Evolutionary conservation across 2,888 invertebrate species (phyloP).

Genomic region (Andricus curvator): DNA sequence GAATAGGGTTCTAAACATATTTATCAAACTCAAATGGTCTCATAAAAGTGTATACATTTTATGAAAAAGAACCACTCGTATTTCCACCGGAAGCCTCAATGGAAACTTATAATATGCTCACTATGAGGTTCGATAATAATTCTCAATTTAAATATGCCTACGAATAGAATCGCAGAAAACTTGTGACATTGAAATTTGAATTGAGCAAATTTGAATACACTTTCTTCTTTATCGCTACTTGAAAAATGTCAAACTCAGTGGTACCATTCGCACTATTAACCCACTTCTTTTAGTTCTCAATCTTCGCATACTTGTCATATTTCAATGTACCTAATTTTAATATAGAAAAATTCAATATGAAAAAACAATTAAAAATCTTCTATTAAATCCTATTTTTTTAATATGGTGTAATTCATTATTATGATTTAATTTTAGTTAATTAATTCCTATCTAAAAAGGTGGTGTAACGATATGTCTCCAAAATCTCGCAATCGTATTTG

Average conservation of each 20-base stretch:
- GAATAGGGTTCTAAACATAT: constrained; percentile 34
- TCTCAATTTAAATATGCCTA: constrained; percentile 36
- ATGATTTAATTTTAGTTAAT: no score
- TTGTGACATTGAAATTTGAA: constrained; percentile 1
- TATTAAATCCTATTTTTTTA: no score
- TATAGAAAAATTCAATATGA: neutral
- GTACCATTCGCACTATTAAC: constrained; percentile 2
- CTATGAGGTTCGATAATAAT: constrained; percentile 46
- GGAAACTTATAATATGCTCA: constrained; percentile 46
- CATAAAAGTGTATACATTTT: constrained; percentile 41
- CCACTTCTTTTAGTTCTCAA: constrained; percentile 5
- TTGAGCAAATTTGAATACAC: constrained; percentile 37
- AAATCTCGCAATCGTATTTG: no score
- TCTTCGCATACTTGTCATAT: neutral
- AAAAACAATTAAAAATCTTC: neutral
- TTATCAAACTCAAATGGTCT: constrained; percentile 37
- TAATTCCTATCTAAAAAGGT: no score
- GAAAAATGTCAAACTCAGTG: constrained; percentile 10
- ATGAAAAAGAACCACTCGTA: constrained; percentile 43
- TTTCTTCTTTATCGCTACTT: constrained; percentile 36
- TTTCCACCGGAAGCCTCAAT: constrained; percentile 43
- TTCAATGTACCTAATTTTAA: neutral
- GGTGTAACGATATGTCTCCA: no score
- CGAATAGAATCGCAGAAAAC: constrained; percentile 12
- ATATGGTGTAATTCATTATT: no score